These are phyloP conservation scores for Electrophaes corylata DNA, from an alignment of 2,888 invertebrate species.

Conservation along the genomic window DNA sequence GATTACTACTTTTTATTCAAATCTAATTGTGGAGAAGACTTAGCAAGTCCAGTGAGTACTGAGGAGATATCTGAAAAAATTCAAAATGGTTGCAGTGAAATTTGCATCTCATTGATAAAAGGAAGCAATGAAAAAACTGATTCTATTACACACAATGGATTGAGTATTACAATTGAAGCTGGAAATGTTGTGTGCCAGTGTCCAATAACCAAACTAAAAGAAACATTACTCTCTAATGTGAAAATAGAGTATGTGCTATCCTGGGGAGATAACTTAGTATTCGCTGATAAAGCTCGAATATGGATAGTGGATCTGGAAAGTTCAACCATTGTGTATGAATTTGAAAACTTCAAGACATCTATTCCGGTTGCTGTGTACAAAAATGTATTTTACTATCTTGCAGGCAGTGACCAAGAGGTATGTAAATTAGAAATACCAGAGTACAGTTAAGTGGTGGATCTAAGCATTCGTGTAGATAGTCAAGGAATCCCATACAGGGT, in stretches of 20 bases:
- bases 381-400: constrained; percentile 64
- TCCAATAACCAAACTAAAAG: constrained; percentile 58
- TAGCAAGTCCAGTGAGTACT: constrained; percentile 46
- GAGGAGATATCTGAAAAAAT: constrained; percentile 53
- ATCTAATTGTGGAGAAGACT: constrained; percentile 68
- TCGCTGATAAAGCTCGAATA: constrained; percentile 58
- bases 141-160: constrained; percentile 46
- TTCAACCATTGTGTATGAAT: constrained; percentile 53
- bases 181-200: constrained; percentile 55
- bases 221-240: constrained; percentile 45
- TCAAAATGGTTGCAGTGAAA: constrained; percentile 44
- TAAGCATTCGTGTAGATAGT: too few relatives aligned
- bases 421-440: background rate
- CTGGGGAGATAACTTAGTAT: constrained; percentile 60
- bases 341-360: constrained; percentile 50
- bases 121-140: constrained; percentile 26
- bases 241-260: constrained; percentile 48
- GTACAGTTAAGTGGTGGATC: too few relatives aligned
- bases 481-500: too few relatives aligned
- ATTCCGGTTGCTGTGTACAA: constrained; percentile 58
- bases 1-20: constrained; percentile 52
- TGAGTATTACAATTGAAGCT: constrained; percentile 50
- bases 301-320: constrained; percentile 60
- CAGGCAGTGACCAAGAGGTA: constrained; percentile 57
- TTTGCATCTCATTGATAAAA: constrained; percentile 55